Conservation (phyloP, 2,888 invertebrate genomes). For the Hypomecis punctinalis region DNA sequence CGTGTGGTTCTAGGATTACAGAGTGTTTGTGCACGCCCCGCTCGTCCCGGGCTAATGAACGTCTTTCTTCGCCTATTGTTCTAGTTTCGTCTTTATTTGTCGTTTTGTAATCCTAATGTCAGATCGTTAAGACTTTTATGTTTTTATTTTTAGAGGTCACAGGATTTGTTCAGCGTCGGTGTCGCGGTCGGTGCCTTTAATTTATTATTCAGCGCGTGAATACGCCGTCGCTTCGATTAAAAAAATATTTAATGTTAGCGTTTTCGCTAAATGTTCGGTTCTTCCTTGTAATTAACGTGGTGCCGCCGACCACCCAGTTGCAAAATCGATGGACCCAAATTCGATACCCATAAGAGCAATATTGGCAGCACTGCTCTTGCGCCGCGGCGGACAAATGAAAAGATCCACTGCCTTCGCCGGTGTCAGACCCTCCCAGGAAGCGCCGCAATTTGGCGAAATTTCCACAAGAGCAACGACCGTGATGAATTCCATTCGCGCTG, state of each 20-base stretch:
- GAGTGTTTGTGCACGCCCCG: conserved; percentile 61
- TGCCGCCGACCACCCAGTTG: conserved; percentile 75
- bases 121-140: conserved; percentile 28
- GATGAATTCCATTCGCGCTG: conserved; percentile 68
- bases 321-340: conserved; percentile 73
- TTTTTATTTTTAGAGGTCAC: conserved; percentile 21
- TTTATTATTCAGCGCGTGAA: conserved; percentile 77
- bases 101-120: conserved; percentile 47
- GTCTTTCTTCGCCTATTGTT: conserved; percentile 76
- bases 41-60: conserved; percentile 69
- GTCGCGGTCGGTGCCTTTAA: conserved; percentile 62
- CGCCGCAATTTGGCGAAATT: conserved; percentile 64
- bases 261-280: conserved; percentile 78
- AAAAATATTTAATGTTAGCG: conserved; percentile 79
- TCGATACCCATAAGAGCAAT: conserved; percentile 69
- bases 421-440: conserved; percentile 41
- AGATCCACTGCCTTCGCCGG: conserved; percentile 55
- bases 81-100: conserved; percentile 61
- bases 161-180: conserved; percentile 32
- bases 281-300: conserved; percentile 78
- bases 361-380: conserved; percentile 68
- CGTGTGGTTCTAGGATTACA: conserved; percentile 83
- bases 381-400: conserved; percentile 73
- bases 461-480: conserved; percentile 62
- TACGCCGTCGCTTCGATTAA: conserved; percentile 72